These are phyloP conservation scores for Sceloporus tristichus DNA, from an alignment of 2,113 vertebrate genomes.

Conservation along the genomic window DNA sequence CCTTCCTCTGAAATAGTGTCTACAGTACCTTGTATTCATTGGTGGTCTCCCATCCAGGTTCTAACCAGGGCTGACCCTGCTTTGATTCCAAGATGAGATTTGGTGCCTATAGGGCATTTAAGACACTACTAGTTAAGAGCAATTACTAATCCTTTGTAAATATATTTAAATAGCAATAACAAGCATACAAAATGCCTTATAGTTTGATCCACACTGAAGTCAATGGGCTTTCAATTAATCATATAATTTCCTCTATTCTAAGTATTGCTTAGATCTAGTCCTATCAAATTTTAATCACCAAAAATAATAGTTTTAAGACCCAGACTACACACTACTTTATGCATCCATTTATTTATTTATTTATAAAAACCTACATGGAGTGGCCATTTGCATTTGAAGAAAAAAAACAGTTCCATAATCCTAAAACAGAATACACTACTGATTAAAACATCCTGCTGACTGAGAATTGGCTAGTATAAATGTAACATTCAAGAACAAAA, in stretches of 20 bases:
- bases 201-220: background rate
- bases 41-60: no score
- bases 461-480: background rate
- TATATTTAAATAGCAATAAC: background rate
- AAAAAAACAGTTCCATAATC: background rate
- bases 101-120: no score
- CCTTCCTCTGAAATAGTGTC: no score
- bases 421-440: background rate
- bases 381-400: background rate
- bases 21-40: no score
- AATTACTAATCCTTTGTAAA: background rate
- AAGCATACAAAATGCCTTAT: background rate
- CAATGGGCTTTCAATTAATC: background rate
- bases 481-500: background rate
- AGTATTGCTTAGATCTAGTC: background rate
- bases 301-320: background rate
- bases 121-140: no score
- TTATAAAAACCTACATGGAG: background rate
- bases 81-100: no score
- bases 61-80: no score
- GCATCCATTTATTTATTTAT: no score
- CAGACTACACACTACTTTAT: background rate
- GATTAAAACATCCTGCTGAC: background rate
- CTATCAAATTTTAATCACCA: background rate
- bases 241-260: background rate